Base-by-base conservation (phyloP, 2,113 vertebrate genomes). In the Piaya cayana region DNA sequence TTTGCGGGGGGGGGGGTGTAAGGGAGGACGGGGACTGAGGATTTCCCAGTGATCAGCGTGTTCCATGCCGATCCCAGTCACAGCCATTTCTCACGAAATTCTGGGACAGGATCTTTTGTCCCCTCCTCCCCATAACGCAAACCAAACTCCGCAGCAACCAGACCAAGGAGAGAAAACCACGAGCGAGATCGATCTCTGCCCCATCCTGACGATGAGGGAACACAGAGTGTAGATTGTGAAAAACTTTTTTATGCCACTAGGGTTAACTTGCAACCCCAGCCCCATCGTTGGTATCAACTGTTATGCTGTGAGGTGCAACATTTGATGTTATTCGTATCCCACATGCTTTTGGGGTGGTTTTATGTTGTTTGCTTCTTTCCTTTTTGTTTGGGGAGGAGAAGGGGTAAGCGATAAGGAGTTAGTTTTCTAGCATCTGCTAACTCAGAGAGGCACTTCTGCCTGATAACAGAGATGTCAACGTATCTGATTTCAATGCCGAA, bases 151-250 rank as follows among this genome's bases (percentile, higher is more conserved):
- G 68, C 82, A 84, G 70, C 80, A 88, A 71, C 22, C 80, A 82
- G 58, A 80, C 62, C 84, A 58, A 93, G 80, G 82, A 93, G 67
- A 55, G 5, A 62, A 89, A 96, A 39, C 77, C 92, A 80, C 6
- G 2, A 19, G 62, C 86, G 52, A 67, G 60, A 78, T 2, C 7
- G 22, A 85, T 26, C 69, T 72, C 81, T 79, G 75, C 64, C n/a
- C 25, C 75, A 68, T 25, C 60, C 76, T 17, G 49, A 86, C 80
- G 67, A 59, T 23, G 21, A 13, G 39, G 8, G 49, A 75, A 22
- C 43, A 16, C 21, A 74, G 47, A 75, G 25, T 34, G 71, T 19
- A 67, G 29, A 30, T 34, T 20, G 55, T 56, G 62, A 88, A 72
- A 70, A 82, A 69, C 2, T 59, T 84, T 93, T 63, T 67, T 68